Conservation (phyloP, 2,797 vertebrate genomes). For the Gymnoscopelus braueri region DNA sequence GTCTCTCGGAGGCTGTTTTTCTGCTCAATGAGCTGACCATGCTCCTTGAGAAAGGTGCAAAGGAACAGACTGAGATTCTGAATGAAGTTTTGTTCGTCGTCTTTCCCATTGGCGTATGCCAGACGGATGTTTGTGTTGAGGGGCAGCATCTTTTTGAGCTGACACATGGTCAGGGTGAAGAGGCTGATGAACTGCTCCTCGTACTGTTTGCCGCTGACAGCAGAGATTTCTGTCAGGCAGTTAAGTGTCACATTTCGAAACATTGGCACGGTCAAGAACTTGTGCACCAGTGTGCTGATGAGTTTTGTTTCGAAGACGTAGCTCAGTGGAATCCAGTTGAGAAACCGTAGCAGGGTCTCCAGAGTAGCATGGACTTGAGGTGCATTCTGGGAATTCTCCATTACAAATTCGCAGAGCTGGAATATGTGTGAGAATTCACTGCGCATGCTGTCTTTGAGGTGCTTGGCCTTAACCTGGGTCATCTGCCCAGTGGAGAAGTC, state of each 20-base stretch:
- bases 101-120: slow-evolving; percentile 95
- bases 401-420: slow-evolving; percentile 98
- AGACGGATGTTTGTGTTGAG: slow-evolving; percentile 96
- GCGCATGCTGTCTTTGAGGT: slow-evolving; percentile 98
- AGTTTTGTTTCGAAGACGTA: slow-evolving; percentile 99
- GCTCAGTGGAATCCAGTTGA: slow-evolving; percentile 98
- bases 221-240: slow-evolving; percentile 98
- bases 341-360: slow-evolving; percentile 95
- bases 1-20: slow-evolving; percentile 92
- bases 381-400: slow-evolving; percentile 99
- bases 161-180: slow-evolving; percentile 97
- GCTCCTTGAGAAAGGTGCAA: slow-evolving; percentile 98
- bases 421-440: slow-evolving; percentile 99
- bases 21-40: slow-evolving; percentile 95
- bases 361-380: slow-evolving; percentile 96
- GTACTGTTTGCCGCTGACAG: slow-evolving; percentile 96
- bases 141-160: slow-evolving; percentile 98
- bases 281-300: slow-evolving; percentile 97
- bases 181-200: slow-evolving; percentile 97
- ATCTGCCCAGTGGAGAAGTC: slow-evolving; percentile 93
- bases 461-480: slow-evolving; percentile 92
- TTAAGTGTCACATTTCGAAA: slow-evolving; percentile 98
- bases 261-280: slow-evolving; percentile 99
- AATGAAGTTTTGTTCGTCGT: slow-evolving; percentile 98
- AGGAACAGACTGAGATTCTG: slow-evolving; percentile 98